Evolutionary conservation across 1,140 invertebrate genomes (phyloP).

Genomic region (Papilio aristodemus): DNA sequence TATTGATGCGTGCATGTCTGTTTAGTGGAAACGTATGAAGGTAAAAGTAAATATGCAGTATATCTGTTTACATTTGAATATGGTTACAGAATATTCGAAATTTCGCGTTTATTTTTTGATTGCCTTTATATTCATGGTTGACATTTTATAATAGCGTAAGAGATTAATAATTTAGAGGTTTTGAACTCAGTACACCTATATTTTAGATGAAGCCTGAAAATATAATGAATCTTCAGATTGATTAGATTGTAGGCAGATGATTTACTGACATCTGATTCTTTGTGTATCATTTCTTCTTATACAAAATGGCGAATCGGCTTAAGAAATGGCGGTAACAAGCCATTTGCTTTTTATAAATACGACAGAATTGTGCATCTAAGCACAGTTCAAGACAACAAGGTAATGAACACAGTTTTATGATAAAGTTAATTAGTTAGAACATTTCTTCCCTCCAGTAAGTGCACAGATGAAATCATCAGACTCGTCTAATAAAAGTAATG

Average conservation of each 20-base stretch:
- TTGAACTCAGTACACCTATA: too few species aligned
- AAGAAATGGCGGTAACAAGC: too few species aligned
- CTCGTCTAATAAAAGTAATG: slow-evolving; percentile 19
- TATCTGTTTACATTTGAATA: not conserved
- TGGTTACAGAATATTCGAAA: not conserved
- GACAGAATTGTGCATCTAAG: slow-evolving; percentile 46
- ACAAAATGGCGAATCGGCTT: too few species aligned
- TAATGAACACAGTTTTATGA: slow-evolving; percentile 72
- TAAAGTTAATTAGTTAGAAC: slow-evolving; percentile 77
- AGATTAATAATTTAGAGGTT: too few species aligned
- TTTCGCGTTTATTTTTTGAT: not conserved
- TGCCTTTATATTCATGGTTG: not conserved
- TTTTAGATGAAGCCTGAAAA: too few species aligned
- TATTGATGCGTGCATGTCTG: not conserved
- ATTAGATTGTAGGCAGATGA: too few species aligned
- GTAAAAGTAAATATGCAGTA: not conserved
- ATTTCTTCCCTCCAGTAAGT: slow-evolving; percentile 68
- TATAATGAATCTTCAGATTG: too few species aligned
- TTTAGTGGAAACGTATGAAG: not conserved
- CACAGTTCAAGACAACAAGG: slow-evolving; percentile 57
- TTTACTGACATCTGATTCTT: too few species aligned
- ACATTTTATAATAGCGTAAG: too few species aligned
- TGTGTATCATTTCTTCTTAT: too few species aligned
- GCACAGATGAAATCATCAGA: slow-evolving; percentile 44
- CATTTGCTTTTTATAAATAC: too few species aligned